phyloP scores from a whole-genome alignment of 2,797 vertebrate species.

The Acipenser ruthenus region DNA sequence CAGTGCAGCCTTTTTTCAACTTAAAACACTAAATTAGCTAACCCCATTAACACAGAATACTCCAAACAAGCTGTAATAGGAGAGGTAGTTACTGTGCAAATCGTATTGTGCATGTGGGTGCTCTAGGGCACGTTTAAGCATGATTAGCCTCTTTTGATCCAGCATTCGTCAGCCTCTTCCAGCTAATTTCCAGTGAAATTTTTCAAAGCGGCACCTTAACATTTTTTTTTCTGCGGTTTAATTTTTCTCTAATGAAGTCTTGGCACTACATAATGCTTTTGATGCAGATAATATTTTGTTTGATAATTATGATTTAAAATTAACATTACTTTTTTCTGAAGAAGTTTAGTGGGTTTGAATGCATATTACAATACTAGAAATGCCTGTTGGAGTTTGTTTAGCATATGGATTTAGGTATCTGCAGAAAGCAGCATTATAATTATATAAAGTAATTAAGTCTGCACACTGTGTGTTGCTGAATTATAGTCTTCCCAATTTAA shows the following conservation, averaged over 20 bases:
- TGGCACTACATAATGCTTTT: conserved; percentile 55
- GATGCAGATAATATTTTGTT: conserved; percentile 60
- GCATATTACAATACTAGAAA: not conserved
- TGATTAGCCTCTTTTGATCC: conserved; percentile 81
- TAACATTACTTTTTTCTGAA: conserved; percentile 8
- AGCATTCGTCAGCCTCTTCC: conserved; percentile 54
- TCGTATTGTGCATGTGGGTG: conserved; percentile 57
- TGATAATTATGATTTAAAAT: conserved; percentile 51
- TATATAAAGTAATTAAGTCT: not conserved
- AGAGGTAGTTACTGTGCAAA: conserved; percentile 70
- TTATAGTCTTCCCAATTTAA: too few species aligned
- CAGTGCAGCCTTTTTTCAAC: conserved; percentile 65
- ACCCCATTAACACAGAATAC: conserved; percentile 77
- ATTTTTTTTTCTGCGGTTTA: conserved; percentile 43
- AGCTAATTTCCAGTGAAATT: conserved; percentile 71
- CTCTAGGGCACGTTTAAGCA: conserved; percentile 60
- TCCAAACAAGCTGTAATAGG: conserved; percentile 65
- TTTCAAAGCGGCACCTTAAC: conserved; percentile 60
- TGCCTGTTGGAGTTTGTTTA: not conserved
- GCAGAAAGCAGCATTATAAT: not conserved
- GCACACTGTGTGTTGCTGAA: not conserved
- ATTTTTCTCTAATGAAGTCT: conserved; percentile 68
- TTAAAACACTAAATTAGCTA: conserved; percentile 80
- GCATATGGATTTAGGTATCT: not conserved
- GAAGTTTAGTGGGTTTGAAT: not conserved